A percentile compares a stretch with the other conserved stretches of the same genome.
phyloP scores from a whole-genome alignment of 2,888 invertebrate genomes.

The Biston stratarius region DNA sequence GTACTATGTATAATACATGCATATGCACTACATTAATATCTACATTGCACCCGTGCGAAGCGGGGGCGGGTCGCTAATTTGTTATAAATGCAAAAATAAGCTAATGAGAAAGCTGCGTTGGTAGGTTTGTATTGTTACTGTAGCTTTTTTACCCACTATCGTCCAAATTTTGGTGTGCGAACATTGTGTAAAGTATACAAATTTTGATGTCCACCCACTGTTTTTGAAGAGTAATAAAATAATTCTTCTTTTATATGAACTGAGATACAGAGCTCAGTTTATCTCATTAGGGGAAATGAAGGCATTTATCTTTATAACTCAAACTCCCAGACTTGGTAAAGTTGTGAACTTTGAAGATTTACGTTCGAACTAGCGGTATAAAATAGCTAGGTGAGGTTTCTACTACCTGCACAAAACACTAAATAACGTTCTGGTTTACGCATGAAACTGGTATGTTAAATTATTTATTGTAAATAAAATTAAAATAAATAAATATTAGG shows the following conservation, averaged over 20 bases:
- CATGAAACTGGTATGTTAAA: neutral
- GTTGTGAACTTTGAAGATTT: conserved; percentile 41
- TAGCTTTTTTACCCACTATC: too few species aligned
- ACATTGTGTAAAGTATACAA: neutral
- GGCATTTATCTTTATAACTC: conserved; percentile 52
- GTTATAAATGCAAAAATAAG: too few species aligned
- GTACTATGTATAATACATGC: too few species aligned
- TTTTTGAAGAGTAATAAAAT: neutral
- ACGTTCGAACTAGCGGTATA: conserved; percentile 37
- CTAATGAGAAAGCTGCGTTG: too few species aligned
- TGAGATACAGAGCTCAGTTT: conserved; percentile 54
- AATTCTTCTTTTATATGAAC: conserved; percentile 37
- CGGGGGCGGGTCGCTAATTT: too few species aligned
- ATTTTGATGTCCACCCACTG: neutral
- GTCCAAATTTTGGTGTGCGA: too few species aligned
- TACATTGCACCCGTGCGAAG: too few species aligned
- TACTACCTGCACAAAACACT: conserved; percentile 8
- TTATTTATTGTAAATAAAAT: too few species aligned
- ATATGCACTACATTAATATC: too few species aligned
- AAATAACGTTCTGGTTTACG: conserved; percentile 13
- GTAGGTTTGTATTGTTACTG: too few species aligned
- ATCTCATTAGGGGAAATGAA: conserved; percentile 55
- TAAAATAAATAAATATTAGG: too few species aligned
- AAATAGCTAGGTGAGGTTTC: conserved; percentile 20
- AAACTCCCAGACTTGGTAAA: conserved; percentile 38